Evolutionary conservation across 2,797 vertebrate species (phyloP).

Genomic region (Carapus acus): DNA sequence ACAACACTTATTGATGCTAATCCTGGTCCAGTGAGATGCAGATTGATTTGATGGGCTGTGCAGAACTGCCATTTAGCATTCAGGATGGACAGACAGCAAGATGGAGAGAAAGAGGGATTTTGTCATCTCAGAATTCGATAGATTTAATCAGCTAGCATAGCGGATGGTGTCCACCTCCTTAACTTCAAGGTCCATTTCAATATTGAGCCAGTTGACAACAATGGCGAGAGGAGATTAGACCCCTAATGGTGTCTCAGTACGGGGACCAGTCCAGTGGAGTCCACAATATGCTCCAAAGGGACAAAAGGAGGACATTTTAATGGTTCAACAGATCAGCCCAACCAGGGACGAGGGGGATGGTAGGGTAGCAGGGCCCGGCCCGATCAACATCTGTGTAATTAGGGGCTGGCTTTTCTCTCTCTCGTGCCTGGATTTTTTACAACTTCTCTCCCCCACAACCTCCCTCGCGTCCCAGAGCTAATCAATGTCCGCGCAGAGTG

Average conservation of each 20-base stretch:
- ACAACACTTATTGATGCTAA: no score
- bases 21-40: slow-evolving; percentile 1
- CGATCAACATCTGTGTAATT: slow-evolving; percentile 53
- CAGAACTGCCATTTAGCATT: slow-evolving; percentile 53
- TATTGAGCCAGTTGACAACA: slow-evolving; percentile 47
- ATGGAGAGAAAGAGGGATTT: no score
- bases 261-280: slow-evolving; percentile 34
- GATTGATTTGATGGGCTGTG: slow-evolving; percentile 1
- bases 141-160: slow-evolving; percentile 29
- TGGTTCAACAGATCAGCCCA: slow-evolving; percentile 45
- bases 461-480: slow-evolving; percentile 9
- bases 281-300: slow-evolving; percentile 30
- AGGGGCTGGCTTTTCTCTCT: slow-evolving; percentile 26
- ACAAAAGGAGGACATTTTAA: slow-evolving; percentile 60
- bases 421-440: slow-evolving; percentile 29
- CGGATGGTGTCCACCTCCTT: slow-evolving; percentile 6
- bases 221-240: slow-evolving; percentile 33
- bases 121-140: no score
- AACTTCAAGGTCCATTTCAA: slow-evolving; percentile 32
- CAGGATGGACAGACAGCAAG: background rate
- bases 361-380: slow-evolving; percentile 24
- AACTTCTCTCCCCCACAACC: slow-evolving; percentile 14
- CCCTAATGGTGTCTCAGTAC: slow-evolving; percentile 37
- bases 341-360: slow-evolving; percentile 41
- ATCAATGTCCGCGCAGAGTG: slow-evolving; percentile 29